These are phyloP conservation scores for Dipodomys ordii DNA, from an alignment of 2,113 vertebrate genomes.

Conservation along the genomic window DNA sequence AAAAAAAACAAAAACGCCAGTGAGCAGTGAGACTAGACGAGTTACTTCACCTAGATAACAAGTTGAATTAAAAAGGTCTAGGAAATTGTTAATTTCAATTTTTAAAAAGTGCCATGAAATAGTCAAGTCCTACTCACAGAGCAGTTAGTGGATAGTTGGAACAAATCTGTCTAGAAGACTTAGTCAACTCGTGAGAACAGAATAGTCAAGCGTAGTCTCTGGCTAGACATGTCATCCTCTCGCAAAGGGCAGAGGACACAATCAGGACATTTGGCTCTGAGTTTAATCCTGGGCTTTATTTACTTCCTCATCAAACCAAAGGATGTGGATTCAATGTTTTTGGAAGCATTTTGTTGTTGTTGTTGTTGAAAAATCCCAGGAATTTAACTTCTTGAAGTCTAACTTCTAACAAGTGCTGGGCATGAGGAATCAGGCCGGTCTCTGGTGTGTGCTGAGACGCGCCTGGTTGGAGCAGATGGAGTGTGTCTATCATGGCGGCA, in stretches of 20 bases:
- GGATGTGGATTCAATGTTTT: not conserved
- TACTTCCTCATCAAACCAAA: not conserved
- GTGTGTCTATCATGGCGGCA: conserved; percentile 77
- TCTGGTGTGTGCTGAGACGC: conserved; percentile 56
- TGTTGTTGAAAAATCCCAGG: not conserved
- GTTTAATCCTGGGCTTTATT: not conserved
- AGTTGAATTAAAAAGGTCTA: not conserved
- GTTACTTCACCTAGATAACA: not conserved
- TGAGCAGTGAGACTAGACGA: not conserved
- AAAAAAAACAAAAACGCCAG: not conserved
- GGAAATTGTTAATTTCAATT: not conserved
- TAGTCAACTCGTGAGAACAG: not conserved
- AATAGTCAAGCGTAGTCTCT: too few species aligned
- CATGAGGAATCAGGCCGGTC: conserved; percentile 56
- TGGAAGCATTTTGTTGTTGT: not conserved
- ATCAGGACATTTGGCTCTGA: not conserved
- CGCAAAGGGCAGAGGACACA: not conserved
- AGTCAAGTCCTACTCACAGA: not conserved
- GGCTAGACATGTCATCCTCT: too few species aligned
- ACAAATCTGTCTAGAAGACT: not conserved
- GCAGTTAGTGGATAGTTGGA: not conserved
- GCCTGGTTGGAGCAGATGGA: conserved; percentile 78
- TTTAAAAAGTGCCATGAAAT: not conserved
- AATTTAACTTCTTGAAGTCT: conserved; percentile 66
- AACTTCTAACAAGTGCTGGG: conserved; percentile 71